Percentiles rank a stretch among this genome's conserved stretches.
These are phyloP conservation scores for Nibea coibor DNA, from an alignment of 2,113 vertebrate genomes.

Conservation along the genomic window DNA sequence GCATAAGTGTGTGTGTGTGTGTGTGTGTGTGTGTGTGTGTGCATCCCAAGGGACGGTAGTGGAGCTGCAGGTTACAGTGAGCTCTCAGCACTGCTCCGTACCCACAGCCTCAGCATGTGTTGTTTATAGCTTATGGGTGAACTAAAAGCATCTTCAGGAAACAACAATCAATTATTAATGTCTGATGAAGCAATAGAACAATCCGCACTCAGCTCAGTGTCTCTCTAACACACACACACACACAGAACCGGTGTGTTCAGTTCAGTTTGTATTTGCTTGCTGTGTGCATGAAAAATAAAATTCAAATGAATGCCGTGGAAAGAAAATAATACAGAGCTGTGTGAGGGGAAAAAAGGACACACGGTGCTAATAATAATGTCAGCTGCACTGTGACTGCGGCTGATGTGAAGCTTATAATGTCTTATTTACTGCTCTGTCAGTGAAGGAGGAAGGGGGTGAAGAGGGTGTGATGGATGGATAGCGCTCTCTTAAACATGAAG, in stretches of 20 bases:
- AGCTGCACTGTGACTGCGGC: conserved; percentile 27
- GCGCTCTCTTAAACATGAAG: conserved; percentile 3
- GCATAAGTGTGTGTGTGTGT: conserved; percentile 30
- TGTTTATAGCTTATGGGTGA: conserved; percentile 31
- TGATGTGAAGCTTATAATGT: conserved; percentile 31
- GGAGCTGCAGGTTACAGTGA: conserved; percentile 63
- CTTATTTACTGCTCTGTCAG: conserved; percentile 60
- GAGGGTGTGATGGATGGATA: conserved; percentile 23
- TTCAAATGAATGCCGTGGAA: conserved; percentile 5
- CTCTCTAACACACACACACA: neutral
- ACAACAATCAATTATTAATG: conserved; percentile 72
- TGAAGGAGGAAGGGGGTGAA: neutral
- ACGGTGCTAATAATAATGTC: conserved; percentile 35
- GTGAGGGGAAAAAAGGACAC: neutral
- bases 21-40: conserved; percentile 23
- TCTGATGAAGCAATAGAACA: conserved; percentile 21
- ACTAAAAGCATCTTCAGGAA: conserved; percentile 64
- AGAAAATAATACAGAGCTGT: neutral
- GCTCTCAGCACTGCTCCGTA: conserved; percentile 29
- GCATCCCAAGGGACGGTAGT: conserved; percentile 65
- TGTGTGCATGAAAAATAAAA: conserved; percentile 25
- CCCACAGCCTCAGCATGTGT: conserved; percentile 4
- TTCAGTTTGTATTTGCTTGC: conserved; percentile 20
- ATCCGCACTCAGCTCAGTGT: conserved; percentile 10
- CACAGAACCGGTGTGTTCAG: conserved; percentile 18